Evolutionary conservation across 2,113 vertebrate genomes (phyloP).

Genomic region (Oncorhynchus mykiss): DNA sequence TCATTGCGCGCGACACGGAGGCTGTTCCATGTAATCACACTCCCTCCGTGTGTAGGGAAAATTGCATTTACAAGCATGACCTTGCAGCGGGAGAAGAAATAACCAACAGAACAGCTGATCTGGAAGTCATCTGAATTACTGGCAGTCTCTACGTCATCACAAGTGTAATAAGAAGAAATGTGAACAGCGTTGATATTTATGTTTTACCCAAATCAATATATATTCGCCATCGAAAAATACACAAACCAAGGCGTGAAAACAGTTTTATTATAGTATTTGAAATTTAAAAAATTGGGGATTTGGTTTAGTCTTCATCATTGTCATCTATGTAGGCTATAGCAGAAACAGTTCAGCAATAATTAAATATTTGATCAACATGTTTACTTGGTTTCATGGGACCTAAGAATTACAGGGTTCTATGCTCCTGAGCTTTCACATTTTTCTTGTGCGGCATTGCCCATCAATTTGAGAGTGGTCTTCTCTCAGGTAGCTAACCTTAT

Average conservation of each 20-base stretch:
- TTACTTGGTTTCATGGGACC: too few relatives aligned
- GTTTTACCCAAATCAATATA: background rate
- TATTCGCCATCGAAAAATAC: background rate
- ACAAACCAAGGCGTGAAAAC: background rate
- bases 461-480: too few relatives aligned
- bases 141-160: slow-evolving; percentile 87
- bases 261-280: too few relatives aligned
- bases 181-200: slow-evolving; percentile 15
- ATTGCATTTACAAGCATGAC: accelerated
- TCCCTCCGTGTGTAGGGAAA: slow-evolving; percentile 31
- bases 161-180: slow-evolving; percentile 63
- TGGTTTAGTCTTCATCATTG: background rate
- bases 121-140: slow-evolving; percentile 98
- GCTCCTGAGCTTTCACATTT: too few relatives aligned
- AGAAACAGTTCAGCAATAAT: too few relatives aligned
- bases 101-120: slow-evolving; percentile 72
- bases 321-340: background rate
- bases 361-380: too few relatives aligned
- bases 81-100: slow-evolving; percentile 59
- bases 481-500: too few relatives aligned
- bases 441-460: too few relatives aligned
- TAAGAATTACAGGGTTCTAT: too few relatives aligned
- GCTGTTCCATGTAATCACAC: slow-evolving; percentile 70
- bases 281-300: too few relatives aligned
- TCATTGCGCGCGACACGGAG: slow-evolving; percentile 54